A percentile compares a stretch with the other conserved stretches of the same genome.
Conservation (phyloP, 2,797 vertebrate species). For the Acanthurus lineatus region DNA sequence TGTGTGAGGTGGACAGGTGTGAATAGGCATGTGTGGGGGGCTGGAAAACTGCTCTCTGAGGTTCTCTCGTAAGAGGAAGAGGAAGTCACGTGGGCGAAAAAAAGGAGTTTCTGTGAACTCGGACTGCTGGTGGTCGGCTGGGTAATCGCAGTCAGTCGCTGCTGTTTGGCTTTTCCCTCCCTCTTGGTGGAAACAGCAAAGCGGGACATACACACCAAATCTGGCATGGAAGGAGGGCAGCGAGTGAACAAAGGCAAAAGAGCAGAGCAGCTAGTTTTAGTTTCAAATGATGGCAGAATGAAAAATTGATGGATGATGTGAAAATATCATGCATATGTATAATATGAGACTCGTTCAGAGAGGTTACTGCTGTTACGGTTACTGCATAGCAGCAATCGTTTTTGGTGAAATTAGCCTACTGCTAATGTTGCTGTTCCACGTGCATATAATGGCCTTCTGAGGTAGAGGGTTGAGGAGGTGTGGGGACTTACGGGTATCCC, state of each 20-base stretch:
- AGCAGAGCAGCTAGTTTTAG: constrained; percentile 25
- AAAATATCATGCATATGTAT: constrained; percentile 22
- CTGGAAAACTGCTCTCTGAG: constrained; percentile 95
- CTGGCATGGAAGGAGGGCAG: constrained; percentile 74
- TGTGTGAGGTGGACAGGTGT: constrained; percentile 91
- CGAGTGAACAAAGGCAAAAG: neutral
- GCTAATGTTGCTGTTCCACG: neutral
- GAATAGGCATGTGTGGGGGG: constrained; percentile 90
- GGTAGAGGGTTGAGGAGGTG: too few species aligned
- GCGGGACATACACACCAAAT: constrained; percentile 97
- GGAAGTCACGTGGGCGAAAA: constrained; percentile 93
- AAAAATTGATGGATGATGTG: neutral
- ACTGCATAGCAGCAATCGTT: too few species aligned
- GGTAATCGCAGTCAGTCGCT: constrained; percentile 89
- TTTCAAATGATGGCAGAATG: neutral
- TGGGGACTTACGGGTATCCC: constrained; percentile 96
- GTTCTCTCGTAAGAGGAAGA: constrained; percentile 93
- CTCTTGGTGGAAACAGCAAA: constrained; percentile 99
- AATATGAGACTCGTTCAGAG: constrained; percentile 6
- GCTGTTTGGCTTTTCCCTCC: constrained; percentile 88
- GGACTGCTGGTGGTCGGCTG: constrained; percentile 83
- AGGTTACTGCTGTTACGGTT: too few species aligned
- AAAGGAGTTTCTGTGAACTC: constrained; percentile 89
- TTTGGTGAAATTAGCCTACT: too few species aligned
- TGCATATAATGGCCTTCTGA: neutral